Conservation (phyloP, 2,113 vertebrate genomes). For the Dascyllus trimaculatus region DNA sequence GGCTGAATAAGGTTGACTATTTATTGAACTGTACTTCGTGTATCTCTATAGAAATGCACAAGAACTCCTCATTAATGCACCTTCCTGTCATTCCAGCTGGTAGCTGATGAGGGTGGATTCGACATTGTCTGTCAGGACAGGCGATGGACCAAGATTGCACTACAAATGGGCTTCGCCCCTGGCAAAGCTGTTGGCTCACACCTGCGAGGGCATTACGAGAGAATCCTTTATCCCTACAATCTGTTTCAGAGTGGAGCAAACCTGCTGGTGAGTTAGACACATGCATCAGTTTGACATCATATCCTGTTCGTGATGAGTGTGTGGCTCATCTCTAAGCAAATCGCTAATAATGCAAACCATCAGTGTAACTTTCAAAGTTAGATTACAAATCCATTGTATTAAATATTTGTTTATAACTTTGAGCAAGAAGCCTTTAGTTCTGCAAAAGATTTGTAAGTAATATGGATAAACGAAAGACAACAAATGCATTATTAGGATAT, state of each 20-base stretch:
- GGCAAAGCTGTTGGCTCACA: conserved; percentile 97
- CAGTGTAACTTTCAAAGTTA: neutral
- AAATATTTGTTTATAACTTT: neutral
- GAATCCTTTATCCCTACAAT: conserved; percentile 96
- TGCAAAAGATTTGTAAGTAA: neutral
- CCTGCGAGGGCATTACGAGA: conserved; percentile 95
- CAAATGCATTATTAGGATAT: conserved; percentile 6
- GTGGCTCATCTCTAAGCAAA: neutral
- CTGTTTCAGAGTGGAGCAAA: conserved; percentile 94
- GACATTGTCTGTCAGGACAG: conserved; percentile 94
- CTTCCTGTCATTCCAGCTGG: conserved; percentile 84
- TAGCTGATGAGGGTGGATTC: conserved; percentile 97
- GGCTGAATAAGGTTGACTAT: conserved; percentile 90
- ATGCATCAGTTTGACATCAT: neutral
- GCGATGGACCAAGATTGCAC: conserved; percentile 97
- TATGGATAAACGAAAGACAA: neutral
- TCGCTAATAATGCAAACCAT: conserved; percentile 17
- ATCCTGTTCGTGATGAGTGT: neutral
- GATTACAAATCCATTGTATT: neutral
- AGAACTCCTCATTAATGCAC: neutral
- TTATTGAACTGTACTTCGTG: neutral
- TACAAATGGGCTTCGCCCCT: conserved; percentile 94
- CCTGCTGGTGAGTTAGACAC: conserved; percentile 88
- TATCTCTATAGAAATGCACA: neutral
- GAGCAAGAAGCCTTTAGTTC: too few relatives aligned